Evolutionary conservation across 2,888 invertebrate genomes (phyloP).

Genomic region (Chymomyza fuscimana): DNA sequence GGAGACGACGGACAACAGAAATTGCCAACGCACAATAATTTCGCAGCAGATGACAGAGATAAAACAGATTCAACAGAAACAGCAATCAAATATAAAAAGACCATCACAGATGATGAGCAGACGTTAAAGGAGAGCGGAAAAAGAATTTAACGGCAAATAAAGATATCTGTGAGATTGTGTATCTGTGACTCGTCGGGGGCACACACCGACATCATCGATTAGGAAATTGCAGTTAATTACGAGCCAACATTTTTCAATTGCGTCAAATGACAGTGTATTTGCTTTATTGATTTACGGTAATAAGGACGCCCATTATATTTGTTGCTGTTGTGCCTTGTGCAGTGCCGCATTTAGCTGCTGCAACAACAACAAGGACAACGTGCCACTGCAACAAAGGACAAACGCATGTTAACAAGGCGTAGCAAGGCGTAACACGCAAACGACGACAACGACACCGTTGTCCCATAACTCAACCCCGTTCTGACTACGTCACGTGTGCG

Average conservation of each 20-base stretch:
- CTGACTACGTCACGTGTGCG: constrained; percentile 3
- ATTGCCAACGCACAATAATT: constrained; percentile 11
- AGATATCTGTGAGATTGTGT: constrained; percentile 35
- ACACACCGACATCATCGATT: not conserved
- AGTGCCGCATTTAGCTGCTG: constrained; percentile 28
- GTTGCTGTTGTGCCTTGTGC: constrained; percentile 15
- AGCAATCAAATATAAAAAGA: constrained; percentile 8
- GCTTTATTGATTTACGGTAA: constrained; percentile 65
- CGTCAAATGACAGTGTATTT: constrained; percentile 18
- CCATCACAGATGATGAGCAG: not conserved
- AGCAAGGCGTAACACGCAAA: constrained; percentile 53
- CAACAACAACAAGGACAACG: constrained; percentile 5
- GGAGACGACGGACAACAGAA: not conserved
- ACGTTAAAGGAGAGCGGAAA: not conserved
- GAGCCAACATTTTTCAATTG: constrained; percentile 21
- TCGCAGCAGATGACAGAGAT: constrained; percentile 14
- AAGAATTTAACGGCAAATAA: constrained; percentile 26
- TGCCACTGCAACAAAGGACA: constrained; percentile 56
- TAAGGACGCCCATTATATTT: constrained; percentile 38
- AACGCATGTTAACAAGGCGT: constrained; percentile 61
- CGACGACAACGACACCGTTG: constrained; percentile 41
- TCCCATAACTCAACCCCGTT: constrained; percentile 24
- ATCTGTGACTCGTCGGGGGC: not conserved
- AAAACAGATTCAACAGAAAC: constrained; percentile 10
- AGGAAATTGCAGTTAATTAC: constrained; percentile 70